Conservation (phyloP, 2,797 vertebrate genomes). For the Pantherophis vulpinus region DNA sequence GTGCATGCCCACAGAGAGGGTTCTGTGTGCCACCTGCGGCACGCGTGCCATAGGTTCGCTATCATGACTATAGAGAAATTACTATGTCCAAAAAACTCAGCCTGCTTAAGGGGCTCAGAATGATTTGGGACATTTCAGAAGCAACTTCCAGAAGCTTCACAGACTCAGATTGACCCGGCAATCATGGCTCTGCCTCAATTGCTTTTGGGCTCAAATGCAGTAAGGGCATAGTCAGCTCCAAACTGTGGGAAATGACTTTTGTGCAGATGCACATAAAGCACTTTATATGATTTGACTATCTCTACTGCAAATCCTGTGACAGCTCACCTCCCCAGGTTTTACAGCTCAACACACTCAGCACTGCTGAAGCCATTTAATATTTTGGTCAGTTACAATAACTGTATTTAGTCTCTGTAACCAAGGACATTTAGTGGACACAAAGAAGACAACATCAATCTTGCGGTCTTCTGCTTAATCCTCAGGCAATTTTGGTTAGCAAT, state of each 20-base stretch:
- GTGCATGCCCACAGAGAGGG: too few species aligned
- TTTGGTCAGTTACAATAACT: not conserved
- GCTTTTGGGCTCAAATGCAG: not conserved
- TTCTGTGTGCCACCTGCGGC: too few species aligned
- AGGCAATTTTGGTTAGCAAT: not conserved
- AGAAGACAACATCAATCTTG: not conserved
- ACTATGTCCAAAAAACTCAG: not conserved
- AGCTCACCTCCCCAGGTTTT: not conserved
- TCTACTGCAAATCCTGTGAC: not conserved
- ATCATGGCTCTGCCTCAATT: not conserved
- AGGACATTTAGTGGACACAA: not conserved
- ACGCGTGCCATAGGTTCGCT: too few species aligned
- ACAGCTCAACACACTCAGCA: not conserved
- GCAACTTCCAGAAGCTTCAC: not conserved
- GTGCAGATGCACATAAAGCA: not conserved
- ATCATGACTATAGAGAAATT: not conserved
- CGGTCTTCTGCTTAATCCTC: not conserved
- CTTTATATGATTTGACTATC: not conserved
- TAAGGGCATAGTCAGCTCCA: not conserved
- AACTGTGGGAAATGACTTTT: not conserved
- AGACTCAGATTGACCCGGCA: not conserved
- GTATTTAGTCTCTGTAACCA: not conserved
- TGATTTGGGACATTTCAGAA: not conserved
- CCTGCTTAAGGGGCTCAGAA: not conserved
- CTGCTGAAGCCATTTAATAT: not conserved